A percentile compares a stretch with the other conserved stretches of the same genome.
Conservation (phyloP, 1,140 invertebrate species). For the Orius insidiosus region DNA sequence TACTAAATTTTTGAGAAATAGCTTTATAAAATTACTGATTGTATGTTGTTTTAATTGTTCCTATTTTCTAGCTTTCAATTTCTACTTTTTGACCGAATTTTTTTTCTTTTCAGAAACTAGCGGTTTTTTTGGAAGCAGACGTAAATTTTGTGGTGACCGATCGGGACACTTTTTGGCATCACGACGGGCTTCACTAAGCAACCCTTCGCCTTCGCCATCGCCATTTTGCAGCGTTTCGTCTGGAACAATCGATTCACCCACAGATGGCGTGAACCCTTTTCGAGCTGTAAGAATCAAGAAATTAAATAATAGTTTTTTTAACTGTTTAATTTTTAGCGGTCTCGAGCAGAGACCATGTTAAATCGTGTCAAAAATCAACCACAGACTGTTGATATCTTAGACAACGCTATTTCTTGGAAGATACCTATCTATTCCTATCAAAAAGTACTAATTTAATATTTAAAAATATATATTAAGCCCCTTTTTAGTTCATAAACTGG, state of each 20-base stretch:
- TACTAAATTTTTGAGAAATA: no score
- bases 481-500: background rate
- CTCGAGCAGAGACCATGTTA: constrained; percentile 50
- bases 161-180: constrained; percentile 28
- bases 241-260: constrained; percentile 15
- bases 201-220: constrained; percentile 26
- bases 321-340: constrained; percentile 28
- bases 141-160: constrained; percentile 39
- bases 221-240: constrained; percentile 28
- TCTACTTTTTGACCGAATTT: background rate
- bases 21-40: no score
- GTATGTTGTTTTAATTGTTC: no score
- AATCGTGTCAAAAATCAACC: constrained; percentile 38
- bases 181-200: constrained; percentile 26
- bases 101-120: constrained; percentile 29
- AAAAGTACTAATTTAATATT: constrained; percentile 10
- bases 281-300: constrained; percentile 27
- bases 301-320: background rate
- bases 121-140: constrained; percentile 36
- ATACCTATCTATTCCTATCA: constrained; percentile 37
- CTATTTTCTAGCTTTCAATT: no score
- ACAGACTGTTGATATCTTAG: constrained; percentile 33
- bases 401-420: constrained; percentile 34
- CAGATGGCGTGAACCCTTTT: constrained; percentile 25
- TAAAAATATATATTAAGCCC: background rate